Percentiles rank a stretch among this genome's conserved stretches.
Conservation (phyloP, 2,113 vertebrate species). For the Tylochromis polylepis region DNA sequence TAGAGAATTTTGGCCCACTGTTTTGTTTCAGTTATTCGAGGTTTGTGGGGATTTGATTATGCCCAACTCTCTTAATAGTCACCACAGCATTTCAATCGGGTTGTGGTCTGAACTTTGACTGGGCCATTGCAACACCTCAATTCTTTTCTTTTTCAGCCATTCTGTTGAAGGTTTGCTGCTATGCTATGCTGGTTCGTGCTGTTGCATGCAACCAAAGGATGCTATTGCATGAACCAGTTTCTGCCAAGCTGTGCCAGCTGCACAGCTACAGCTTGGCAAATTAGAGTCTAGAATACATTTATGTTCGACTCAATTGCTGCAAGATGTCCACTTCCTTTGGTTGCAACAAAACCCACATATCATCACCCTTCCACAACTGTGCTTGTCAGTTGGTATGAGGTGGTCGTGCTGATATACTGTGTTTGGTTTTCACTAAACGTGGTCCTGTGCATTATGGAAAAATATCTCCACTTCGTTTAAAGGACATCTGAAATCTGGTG, state of each 20-base stretch:
- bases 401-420: background rate
- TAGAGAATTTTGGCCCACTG: background rate
- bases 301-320: accelerated
- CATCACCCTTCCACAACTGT: background rate
- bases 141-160: background rate
- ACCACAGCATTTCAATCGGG: background rate
- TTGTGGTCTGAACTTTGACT: background rate
- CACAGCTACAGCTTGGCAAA: background rate
- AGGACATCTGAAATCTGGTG: background rate
- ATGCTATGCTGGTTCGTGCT: no score
- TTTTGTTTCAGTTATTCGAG: background rate
- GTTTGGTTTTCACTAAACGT: background rate
- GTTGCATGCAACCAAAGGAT: no score
- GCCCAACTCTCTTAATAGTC: background rate
- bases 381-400: background rate
- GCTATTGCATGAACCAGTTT: background rate
- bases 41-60: background rate
- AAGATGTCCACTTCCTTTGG: background rate
- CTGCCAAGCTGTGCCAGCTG: background rate
- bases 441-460: background rate
- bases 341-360: accelerated
- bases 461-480: background rate
- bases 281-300: background rate
- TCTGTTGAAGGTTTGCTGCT: background rate
- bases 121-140: background rate